Evolutionary conservation across 2,888 invertebrate species (phyloP), one percentile per base, ranked within the genome.

Genomic region (Yponomeuta plumbellus): DNA sequence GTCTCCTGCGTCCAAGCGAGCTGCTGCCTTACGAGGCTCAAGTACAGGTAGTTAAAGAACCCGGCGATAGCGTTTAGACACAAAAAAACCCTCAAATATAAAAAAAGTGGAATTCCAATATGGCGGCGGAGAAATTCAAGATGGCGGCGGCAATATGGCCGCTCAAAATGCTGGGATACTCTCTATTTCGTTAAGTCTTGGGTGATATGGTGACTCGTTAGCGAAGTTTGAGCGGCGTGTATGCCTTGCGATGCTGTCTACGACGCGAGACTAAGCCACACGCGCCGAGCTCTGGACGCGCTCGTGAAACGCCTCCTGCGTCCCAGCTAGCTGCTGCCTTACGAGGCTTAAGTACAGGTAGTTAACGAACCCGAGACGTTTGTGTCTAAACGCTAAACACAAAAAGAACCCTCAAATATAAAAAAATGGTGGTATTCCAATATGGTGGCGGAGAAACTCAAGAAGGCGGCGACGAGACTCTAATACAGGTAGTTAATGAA

Each of bases 281-380:
- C 96, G 0, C 94, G 94, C 72, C 92, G 93, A 64, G 94, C 94
- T 67, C 85, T 97, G 52, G 95, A 96, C 66, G 93, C 92, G 71
- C 94, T 95, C 0, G 93, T 97, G 67, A 94, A 94, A 74, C 88
- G 95, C 67, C 84, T 97, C 66, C 81, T 97, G 67, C 92, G 94
- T 75, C 93, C 95, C 1, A 93, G 94, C 0, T 97, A 97, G 80
- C 94, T 94, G 21, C 85, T 97, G 69, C 93, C 94, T 0, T 95
- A 96, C 76, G 96, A 97, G 78, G 95, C 96, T 22, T 93, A 94
- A 75, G 95, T 97, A n/a, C 95, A 95, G 92, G 95, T 95, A 57
- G 4, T 5, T 17, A 17, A 57, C n/a, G 57, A 44, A 11, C 62
- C 6, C 22, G 26, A 62, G 10, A n/a, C 10, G 11, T n/a, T n/a